Evolutionary conservation across 2,888 invertebrate genomes (phyloP), one percentile per base, ranked within the genome.

Genomic region (Drosophila incognita): DNA sequence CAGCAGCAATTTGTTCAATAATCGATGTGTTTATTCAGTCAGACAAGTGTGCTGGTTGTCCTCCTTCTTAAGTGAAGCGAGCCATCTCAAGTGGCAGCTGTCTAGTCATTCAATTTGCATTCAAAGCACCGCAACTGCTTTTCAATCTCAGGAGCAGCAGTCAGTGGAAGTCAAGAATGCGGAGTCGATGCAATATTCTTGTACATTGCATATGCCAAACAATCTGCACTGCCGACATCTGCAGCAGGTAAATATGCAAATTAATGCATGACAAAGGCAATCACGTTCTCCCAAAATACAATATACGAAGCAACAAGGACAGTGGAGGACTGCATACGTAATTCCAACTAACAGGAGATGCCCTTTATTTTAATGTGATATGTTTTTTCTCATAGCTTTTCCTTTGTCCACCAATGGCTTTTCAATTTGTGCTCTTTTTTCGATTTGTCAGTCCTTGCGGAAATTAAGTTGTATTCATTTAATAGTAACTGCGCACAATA

Each of bases 171-270:
- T 27, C 36, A 36, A 15, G 31, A 57, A 68, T 61, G 57, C 40
- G 46, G 54, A 69, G 58, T 64, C 53, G 49, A 69, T 64, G 57
- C 59, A 65, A 70, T 69, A 74, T 70, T 74, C 10, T 36, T 18
- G 54, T 58, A 53, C 59, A 59, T 63, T 61, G 74, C 57, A 76
- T 74, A 77, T 69, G 53, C 66, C 63, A 53, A 51, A 46, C 35
- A 53, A 51, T 65, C 52, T 69, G 57, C 35, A 54, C n/a, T 53
- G 52, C 24, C 42, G 29, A 46, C 63, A 60, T 24, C 61, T 51
- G 66, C 75, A 65, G 51, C 79, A 79, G 86, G 83, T 83, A 76
- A 88, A 90, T 81, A 86, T 90, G 87, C 87, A 86, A 82, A 90
- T 88, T 82, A 81, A 90, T 90, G 76, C 76, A 80, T 74, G 70